Evolutionary conservation across 2,888 invertebrate species (phyloP).

Genomic region (Iselma pallidipennis): DNA sequence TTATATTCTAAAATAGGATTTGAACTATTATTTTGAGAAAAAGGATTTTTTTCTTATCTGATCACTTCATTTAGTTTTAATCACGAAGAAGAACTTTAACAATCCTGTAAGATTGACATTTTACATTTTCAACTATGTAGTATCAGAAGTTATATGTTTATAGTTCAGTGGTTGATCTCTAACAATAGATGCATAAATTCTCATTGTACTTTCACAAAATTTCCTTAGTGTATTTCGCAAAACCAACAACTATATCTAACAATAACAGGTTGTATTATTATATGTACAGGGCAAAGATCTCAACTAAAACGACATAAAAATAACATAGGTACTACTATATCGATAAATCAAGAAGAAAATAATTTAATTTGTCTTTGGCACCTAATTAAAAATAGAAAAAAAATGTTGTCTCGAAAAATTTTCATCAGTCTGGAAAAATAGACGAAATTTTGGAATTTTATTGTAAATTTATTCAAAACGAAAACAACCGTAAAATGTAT

Average conservation of each 20-base stretch:
- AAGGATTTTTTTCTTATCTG: not conserved
- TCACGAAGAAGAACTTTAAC: constrained; percentile 46
- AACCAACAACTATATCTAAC: constrained; percentile 13
- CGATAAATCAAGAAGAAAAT: not conserved
- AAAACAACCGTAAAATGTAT: too few species aligned
- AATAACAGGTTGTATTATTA: not conserved
- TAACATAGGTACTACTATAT: too few species aligned
- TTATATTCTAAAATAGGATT: too few species aligned
- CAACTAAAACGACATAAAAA: not conserved
- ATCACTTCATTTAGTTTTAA: constrained; percentile 19
- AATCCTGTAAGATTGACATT: constrained; percentile 40
- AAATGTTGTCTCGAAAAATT: too few species aligned
- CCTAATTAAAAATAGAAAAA: not conserved
- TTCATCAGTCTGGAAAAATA: too few species aligned
- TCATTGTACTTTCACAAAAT: constrained; percentile 44
- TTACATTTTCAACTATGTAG: constrained; percentile 28
- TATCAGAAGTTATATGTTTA: constrained; percentile 34
- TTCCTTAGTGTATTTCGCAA: constrained; percentile 38
- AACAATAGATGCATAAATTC: constrained; percentile 46
- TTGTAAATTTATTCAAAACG: too few species aligned
- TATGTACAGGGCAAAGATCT: not conserved
- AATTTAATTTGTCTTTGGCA: not conserved
- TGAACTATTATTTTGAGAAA: too few species aligned
- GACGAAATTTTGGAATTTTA: not conserved
- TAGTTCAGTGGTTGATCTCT: constrained; percentile 45